Percentiles rank a stretch among this genome's conserved stretches.
These are phyloP conservation scores for Sepioteuthis lessoniana DNA, from an alignment of 2,888 invertebrate genomes.

Conservation along the genomic window DNA sequence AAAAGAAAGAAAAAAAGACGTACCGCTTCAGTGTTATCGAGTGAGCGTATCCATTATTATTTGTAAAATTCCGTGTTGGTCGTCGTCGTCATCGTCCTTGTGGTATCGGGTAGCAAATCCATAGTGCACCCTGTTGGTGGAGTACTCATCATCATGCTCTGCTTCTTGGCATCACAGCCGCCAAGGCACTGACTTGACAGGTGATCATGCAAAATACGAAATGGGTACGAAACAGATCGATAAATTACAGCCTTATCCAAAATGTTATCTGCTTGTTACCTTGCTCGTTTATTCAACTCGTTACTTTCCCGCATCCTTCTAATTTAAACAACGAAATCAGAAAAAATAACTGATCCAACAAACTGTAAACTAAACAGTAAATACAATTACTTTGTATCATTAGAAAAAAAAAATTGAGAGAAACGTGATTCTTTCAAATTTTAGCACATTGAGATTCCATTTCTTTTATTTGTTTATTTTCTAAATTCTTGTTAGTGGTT, in stretches of 20 bases:
- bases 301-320: not conserved
- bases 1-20: not conserved
- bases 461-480: slow-evolving; percentile 6
- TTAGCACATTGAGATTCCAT: not conserved
- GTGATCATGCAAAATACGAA: slow-evolving; percentile 20
- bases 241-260: not conserved
- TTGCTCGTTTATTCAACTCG: not conserved
- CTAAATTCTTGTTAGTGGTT: not conserved
- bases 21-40: not conserved
- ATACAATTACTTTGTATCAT: not conserved
- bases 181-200: slow-evolving; percentile 10
- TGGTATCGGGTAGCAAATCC: slow-evolving; percentile 33
- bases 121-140: slow-evolving; percentile 33
- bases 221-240: not conserved
- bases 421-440: not conserved
- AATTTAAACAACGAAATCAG: not conserved
- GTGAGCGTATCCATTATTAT: not conserved
- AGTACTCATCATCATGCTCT: not conserved
- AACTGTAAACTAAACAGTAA: not conserved
- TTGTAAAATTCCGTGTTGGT: slow-evolving; percentile 1
- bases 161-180: slow-evolving; percentile 6
- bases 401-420: not conserved
- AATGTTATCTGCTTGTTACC: not conserved
- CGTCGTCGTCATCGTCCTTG: slow-evolving; percentile 1
- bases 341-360: not conserved